Base-by-base conservation (phyloP, 2,797 vertebrate genomes). In the Heliangelus exortis region DNA sequence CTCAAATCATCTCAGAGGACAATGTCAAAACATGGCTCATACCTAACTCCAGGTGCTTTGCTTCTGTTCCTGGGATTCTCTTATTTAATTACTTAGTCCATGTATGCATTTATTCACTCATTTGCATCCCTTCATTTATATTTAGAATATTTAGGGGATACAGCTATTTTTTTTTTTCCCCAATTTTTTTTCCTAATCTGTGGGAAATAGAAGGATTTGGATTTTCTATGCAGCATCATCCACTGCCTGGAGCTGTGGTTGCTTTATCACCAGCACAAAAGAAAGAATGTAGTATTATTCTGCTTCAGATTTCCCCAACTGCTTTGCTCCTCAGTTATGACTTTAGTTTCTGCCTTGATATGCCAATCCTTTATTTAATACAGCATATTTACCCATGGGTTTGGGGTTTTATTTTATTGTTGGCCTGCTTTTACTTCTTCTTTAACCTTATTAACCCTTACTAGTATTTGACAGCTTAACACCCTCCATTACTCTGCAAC, bases 381-480 rank as follows among this genome's bases (percentile, higher is more conserved):
- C 66, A 92, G 91, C 87, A 95, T 97, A 97, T 98, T 98, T 97
- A 97, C 96, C 97, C 41, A 0, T 85, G 65, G 41, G 34, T 50
- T 25, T 71, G 16, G 11, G 18, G 94, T 97, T 68, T 79, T 87
- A 41, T 95, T 95, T 97, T 97, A 97, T 97, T 98, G 96, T 97
- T 97, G 96, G 94, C 92, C 96, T 96, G 92, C 93, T 98, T 98
- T 98, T 98, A 97, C 96, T 97, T 97, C 97, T 98, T 97, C 95
- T 96, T 98, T 98, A 98, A 98, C 98, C 98, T 98, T 98, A 98
- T 98, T 98, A 98, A 98, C 98, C 98, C 97, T 97, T 98, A 97
- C 97, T 97, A 96, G 97, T 96, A 97, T 96, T 97, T 98, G 98
- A 98, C 98, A 98, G 97, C 96, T 98, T 98, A 98, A 98, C 98